phyloP scores from a whole-genome alignment of 2,113 vertebrate species.

The Gavialis gangeticus region DNA sequence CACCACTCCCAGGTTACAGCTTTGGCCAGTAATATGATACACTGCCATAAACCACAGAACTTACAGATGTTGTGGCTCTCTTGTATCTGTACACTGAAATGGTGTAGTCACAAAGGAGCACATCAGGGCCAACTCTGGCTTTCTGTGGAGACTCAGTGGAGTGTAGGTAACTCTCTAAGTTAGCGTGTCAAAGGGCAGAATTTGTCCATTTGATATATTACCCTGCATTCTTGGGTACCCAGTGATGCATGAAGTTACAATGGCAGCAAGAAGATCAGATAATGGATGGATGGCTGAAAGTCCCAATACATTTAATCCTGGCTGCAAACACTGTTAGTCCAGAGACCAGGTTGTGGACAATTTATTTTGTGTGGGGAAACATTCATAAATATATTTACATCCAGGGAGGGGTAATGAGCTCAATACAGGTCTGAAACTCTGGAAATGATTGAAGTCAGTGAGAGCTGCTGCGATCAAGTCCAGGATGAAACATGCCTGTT shows the following conservation, averaged over 20 bases:
- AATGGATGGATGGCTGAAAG: not conserved
- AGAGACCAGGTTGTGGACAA: not conserved
- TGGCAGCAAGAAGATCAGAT: not conserved
- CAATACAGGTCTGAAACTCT: not conserved
- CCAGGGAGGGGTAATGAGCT: not conserved
- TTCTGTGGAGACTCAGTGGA: too few relatives aligned
- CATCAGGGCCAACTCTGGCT: not conserved
- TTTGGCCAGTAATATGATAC: not conserved
- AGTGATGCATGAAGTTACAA: rapidly evolving
- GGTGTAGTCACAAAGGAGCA: not conserved
- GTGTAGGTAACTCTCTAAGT: not conserved
- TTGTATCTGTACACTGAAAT: too few relatives aligned
- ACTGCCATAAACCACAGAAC: not conserved
- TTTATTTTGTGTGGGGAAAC: not conserved
- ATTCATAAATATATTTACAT: not conserved
- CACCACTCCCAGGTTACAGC: not conserved
- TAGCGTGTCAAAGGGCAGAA: not conserved
- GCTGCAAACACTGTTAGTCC: not conserved
- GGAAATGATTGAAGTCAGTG: not conserved
- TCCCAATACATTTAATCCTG: not conserved
- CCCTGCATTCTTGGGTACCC: not conserved
- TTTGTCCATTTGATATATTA: rapidly evolving
- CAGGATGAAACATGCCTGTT: not conserved
- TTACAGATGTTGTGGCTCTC: not conserved
- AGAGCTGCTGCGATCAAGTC: not conserved